These are phyloP conservation scores for Dromaius novaehollandiae DNA, from an alignment of 2,113 vertebrate genomes.

Conservation along the genomic window DNA sequence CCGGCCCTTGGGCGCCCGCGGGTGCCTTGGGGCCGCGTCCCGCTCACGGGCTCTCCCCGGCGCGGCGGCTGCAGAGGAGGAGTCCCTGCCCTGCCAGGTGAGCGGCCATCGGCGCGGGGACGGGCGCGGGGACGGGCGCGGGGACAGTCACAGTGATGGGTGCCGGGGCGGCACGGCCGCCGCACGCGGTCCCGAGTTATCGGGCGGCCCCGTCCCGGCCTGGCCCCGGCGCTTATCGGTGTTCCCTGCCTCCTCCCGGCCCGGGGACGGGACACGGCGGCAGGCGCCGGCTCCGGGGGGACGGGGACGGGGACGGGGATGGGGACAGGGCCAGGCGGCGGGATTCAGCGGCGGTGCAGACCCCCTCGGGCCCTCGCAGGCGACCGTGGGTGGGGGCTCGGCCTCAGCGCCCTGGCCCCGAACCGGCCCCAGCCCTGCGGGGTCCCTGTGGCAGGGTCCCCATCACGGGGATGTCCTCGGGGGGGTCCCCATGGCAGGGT, in stretches of 20 bases:
- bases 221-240: neutral
- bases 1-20: rapidly evolving
- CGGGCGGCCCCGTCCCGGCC: neutral
- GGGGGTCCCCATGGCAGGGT: neutral
- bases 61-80: conserved; percentile 70
- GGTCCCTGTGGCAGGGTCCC: neutral
- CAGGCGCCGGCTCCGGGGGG: neutral
- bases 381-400: too few species aligned
- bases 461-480: neutral
- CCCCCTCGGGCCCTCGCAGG: neutral
- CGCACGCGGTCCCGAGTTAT: neutral
- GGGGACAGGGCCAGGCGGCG: neutral
- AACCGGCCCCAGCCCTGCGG: too few species aligned
- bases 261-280: neutral
- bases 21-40: neutral
- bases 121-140: too few species aligned
- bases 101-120: neutral
- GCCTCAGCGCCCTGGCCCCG: too few species aligned
- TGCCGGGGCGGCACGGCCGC: neutral
- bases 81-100: conserved; percentile 78
- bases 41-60: neutral
- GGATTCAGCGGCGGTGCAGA: neutral
- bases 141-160: too few species aligned
- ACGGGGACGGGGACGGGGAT: neutral
- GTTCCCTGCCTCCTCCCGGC: neutral